These are phyloP conservation scores for Rhamnusium bicolor DNA, from an alignment of 2,888 invertebrate species.

Conservation along the genomic window DNA sequence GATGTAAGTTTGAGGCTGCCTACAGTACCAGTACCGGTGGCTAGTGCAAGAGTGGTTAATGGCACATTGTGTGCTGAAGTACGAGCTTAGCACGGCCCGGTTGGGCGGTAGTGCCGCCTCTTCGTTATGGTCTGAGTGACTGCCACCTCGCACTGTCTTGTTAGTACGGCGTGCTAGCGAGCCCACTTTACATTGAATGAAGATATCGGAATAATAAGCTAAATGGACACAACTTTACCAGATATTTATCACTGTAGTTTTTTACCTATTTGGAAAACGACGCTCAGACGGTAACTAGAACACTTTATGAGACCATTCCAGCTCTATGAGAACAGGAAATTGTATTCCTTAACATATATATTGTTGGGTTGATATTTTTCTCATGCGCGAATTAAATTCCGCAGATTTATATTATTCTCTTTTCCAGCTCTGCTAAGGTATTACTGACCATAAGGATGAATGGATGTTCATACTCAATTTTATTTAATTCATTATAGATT, in stretches of 20 bases:
- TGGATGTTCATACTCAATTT: too few species aligned
- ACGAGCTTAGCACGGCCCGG: slow-evolving; percentile 62
- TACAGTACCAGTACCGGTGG: slow-evolving; percentile 20
- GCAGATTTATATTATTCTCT: slow-evolving; percentile 10
- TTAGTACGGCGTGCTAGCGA: slow-evolving; percentile 66
- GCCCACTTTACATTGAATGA: slow-evolving; percentile 71
- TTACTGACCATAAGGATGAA: slow-evolving; percentile 13
- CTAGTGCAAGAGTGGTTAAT: slow-evolving; percentile 59
- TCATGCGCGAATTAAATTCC: slow-evolving; percentile 23
- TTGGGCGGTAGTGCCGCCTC: slow-evolving; percentile 67
- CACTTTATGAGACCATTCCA: slow-evolving; percentile 55
- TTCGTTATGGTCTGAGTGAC: slow-evolving; percentile 70
- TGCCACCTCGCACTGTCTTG: slow-evolving; percentile 71
- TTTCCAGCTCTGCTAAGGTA: not conserved
- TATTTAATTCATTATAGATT: too few species aligned
- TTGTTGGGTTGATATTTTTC: slow-evolving; percentile 33
- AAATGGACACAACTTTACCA: slow-evolving; percentile 64
- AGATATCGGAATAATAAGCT: slow-evolving; percentile 71
- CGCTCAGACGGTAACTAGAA: slow-evolving; percentile 55
- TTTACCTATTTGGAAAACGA: slow-evolving; percentile 54
- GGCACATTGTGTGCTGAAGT: slow-evolving; percentile 77
- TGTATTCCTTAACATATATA: slow-evolving; percentile 41
- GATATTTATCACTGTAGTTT: slow-evolving; percentile 60
- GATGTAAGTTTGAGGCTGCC: slow-evolving; percentile 1
- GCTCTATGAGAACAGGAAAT: slow-evolving; percentile 59